Conservation (phyloP, 2,113 vertebrate species). For the Hemichromis elongatus region DNA sequence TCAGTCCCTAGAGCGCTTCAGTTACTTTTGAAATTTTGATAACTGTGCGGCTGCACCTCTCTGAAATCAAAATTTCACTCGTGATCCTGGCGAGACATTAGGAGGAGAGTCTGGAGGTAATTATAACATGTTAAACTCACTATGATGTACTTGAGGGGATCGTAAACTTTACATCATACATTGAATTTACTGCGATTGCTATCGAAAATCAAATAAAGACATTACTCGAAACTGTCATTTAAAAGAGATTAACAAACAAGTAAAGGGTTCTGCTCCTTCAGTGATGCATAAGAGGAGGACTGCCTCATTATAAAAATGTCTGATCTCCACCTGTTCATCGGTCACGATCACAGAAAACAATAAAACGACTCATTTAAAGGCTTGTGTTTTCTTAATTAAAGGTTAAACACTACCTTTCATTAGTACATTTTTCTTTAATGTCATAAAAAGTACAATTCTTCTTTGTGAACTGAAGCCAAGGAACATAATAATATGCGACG, state of each 20-base stretch:
- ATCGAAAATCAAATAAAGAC: slow-evolving; percentile 4
- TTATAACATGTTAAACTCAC: background rate
- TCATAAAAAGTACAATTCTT: background rate
- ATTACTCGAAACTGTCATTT: background rate
- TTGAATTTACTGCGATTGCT: background rate
- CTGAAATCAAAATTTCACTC: background rate
- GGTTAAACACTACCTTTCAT: background rate
- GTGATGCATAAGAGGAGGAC: background rate
- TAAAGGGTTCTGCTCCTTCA: background rate
- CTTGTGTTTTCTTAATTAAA: background rate
- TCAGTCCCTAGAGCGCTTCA: slow-evolving; percentile 4
- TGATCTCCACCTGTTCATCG: background rate
- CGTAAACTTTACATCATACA: background rate
- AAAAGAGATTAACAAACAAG: background rate
- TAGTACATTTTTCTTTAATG: background rate
- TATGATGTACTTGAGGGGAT: slow-evolving; percentile 19
- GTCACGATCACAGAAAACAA: background rate
- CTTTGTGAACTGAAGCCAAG: background rate
- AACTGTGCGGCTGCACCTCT: slow-evolving; percentile 1
- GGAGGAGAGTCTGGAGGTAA: background rate
- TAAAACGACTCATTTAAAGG: background rate
- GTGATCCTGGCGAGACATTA: background rate
- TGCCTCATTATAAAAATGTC: background rate
- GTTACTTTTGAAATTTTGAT: slow-evolving; percentile 38
- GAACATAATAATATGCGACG: background rate